phyloP scores from a whole-genome alignment of 2,797 vertebrate species.

The Acropternis orthonyx region DNA sequence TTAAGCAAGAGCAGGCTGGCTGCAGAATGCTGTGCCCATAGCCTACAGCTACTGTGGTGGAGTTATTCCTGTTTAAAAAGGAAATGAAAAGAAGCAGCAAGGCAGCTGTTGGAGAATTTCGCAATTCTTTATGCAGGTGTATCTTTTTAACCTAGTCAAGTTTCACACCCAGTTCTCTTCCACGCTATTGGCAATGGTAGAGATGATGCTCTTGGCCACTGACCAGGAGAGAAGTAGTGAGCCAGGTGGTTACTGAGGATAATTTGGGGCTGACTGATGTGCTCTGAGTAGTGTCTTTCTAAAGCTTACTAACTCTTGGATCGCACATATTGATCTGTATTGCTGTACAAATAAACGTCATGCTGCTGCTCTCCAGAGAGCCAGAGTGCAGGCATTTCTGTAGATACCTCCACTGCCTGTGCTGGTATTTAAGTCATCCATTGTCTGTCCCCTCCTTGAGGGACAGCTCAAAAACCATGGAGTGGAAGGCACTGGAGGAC shows the following conservation, averaged over 20 bases:
- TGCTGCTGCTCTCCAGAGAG: background rate
- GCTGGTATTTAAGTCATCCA: background rate
- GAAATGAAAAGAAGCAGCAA: background rate
- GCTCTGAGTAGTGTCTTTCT: background rate
- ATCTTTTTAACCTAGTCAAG: background rate
- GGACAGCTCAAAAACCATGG: background rate
- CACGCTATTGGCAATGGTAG: fast-evolving
- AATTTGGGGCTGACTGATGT: background rate
- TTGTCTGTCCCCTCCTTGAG: background rate
- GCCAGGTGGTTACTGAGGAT: background rate
- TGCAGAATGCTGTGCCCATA: background rate
- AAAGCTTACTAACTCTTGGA: background rate
- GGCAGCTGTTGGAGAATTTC: background rate
- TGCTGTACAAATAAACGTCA: background rate
- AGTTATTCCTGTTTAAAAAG: background rate
- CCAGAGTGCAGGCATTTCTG: background rate
- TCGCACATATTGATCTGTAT: background rate
- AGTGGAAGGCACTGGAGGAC: fast-evolving
- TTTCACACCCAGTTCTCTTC: background rate
- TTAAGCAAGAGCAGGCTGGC: background rate
- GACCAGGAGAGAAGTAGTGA: background rate
- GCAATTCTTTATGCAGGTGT: background rate
- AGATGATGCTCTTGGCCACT: background rate
- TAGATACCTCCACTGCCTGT: background rate
- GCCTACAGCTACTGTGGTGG: constrained; percentile 1